Percentiles rank a stretch among this genome's conserved stretches.
These are phyloP conservation scores for Ptychochromis oligacanthus DNA, from an alignment of 2,113 vertebrate species.

Conservation along the genomic window DNA sequence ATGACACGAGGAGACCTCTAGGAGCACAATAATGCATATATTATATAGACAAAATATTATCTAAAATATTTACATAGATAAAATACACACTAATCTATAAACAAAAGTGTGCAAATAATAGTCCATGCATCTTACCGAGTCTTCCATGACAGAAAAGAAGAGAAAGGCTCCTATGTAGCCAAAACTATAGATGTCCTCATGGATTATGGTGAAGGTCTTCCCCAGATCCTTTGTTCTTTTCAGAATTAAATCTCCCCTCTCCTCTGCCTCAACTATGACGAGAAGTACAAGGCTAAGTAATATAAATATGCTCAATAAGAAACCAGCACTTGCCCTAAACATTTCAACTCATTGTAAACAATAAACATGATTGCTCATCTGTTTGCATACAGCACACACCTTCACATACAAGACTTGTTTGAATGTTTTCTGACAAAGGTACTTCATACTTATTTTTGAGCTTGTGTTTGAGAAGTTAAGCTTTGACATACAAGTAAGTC, in stretches of 20 bases:
- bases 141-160: slow-evolving; percentile 83
- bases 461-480: background rate
- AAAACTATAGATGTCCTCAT: slow-evolving; percentile 80
- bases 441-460: background rate
- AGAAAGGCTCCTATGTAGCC: slow-evolving; percentile 83
- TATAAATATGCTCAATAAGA: background rate
- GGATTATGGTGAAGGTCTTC: slow-evolving; percentile 75
- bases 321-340: background rate
- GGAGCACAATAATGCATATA: background rate
- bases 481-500: background rate
- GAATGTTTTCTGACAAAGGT: background rate
- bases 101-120: background rate
- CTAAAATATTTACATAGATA: background rate
- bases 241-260: slow-evolving; percentile 75
- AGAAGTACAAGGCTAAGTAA: background rate
- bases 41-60: no score
- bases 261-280: slow-evolving; percentile 73
- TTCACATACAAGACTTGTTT: background rate
- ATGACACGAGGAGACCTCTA: slow-evolving; percentile 81
- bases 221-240: slow-evolving; percentile 81
- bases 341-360: background rate
- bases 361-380: no score
- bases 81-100: background rate
- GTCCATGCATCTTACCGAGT: slow-evolving; percentile 59
- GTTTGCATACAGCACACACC: background rate